Base-by-base conservation (phyloP, 2,888 invertebrate genomes). In the Pycnomerus fuliginosus region DNA sequence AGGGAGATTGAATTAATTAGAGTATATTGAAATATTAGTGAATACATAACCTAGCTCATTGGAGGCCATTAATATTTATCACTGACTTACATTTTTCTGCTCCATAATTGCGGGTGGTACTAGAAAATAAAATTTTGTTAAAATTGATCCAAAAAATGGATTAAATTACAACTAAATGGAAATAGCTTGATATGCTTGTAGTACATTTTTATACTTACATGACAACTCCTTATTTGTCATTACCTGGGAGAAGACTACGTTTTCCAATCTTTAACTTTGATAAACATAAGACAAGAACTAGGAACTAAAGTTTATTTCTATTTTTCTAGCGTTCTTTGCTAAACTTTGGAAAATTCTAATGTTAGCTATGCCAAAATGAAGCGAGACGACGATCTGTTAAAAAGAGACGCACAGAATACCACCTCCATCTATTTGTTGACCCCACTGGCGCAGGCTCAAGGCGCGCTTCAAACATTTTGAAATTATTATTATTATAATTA, bases 181-280 rank as follows among this genome's bases (percentile, higher is more conserved):
- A 34, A 48, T 49, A 39, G 34, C 41, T 27, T 10, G 7, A 35
- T 45, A 44, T 31, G 52, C 45, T n/a, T n/a, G n/a, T 44, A 39
- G 52, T 38, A 47, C 37, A 44, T 27, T 42, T 32, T 27, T 44
- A 40, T 31, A 60, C 62, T 64, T 61, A 67, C 67, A 64, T 58
- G 63, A 61, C 54, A 61, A 48, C 56, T 65, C 61, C 58, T 61
- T 60, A 56, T 61, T 61, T 56, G 63, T 65, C 66, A 67, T 67
- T 47, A 47, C 43, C 43, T 43, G 61, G 60, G 55, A 58, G 58
- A 61, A 55, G 48, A 52, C 38, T 48, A 40, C 35, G 25, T 34
- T 29, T 38, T 37, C 24, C 33, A 33, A 33, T 38, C 14, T 33
- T 43, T 29, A 38, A 34, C 12, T 36, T 47, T 16, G 31, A 38